Percentiles rank a stretch among this genome's conserved stretches.
phyloP scores from a whole-genome alignment of 2,888 invertebrate species.

The Seladonia tumulorum region DNA sequence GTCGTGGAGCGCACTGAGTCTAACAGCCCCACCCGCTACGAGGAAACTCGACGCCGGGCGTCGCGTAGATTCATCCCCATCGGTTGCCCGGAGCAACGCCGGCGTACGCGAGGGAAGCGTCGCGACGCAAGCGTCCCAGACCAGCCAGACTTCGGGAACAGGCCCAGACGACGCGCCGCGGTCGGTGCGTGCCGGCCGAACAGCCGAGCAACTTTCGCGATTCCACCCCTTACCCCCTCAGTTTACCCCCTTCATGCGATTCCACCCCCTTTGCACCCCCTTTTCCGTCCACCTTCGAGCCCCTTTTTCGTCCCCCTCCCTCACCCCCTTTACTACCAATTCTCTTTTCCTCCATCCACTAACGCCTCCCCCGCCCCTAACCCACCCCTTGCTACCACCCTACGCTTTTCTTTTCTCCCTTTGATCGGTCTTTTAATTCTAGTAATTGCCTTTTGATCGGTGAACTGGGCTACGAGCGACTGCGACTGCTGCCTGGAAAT shows the following conservation, averaged over 20 bases:
- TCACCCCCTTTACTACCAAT: not conserved
- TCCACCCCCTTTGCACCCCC: not conserved
- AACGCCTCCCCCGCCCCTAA: not conserved
- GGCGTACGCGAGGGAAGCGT: slow-evolving; percentile 66
- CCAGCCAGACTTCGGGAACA: slow-evolving; percentile 57
- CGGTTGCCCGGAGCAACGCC: slow-evolving; percentile 81
- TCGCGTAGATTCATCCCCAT: slow-evolving; percentile 82
- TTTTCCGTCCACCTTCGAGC: not conserved
- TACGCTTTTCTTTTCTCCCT: not conserved
- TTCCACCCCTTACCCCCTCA: not conserved
- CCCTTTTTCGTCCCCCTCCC: not conserved
- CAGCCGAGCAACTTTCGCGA: slow-evolving; percentile 13
- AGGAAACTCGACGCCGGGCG: slow-evolving; percentile 80
- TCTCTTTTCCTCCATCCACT: not conserved
- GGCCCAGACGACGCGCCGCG: slow-evolving; percentile 70
- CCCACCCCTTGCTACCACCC: not conserved
- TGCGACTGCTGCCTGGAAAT: not conserved
- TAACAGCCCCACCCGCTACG: slow-evolving; percentile 81
- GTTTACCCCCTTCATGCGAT: not conserved
- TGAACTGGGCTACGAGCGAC: not conserved
- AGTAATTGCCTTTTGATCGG: slow-evolving; percentile 6
- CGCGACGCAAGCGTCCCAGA: slow-evolving; percentile 74
- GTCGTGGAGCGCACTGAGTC: slow-evolving; percentile 80
- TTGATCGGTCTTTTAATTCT: slow-evolving; percentile 10
- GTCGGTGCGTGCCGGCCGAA: slow-evolving; percentile 47